Evolutionary conservation across 1,140 invertebrate genomes (phyloP), one percentile per base, ranked within the genome.

Genomic region (Choristoneura fumiferana): DNA sequence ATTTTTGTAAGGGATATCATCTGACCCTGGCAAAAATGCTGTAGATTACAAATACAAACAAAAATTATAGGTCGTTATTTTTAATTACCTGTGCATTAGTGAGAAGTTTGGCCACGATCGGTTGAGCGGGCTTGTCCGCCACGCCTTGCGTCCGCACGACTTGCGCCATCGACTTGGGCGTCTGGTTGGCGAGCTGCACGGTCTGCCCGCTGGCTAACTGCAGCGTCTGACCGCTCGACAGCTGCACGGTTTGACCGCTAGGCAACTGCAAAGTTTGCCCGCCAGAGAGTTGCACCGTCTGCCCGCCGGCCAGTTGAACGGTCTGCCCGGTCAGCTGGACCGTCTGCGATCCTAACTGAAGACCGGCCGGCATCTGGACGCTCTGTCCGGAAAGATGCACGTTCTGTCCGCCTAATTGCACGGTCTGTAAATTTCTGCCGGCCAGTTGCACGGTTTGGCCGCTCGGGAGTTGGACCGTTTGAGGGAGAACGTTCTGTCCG

Each of bases 1-100:
- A n/a, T n/a, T n/a, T n/a, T n/a, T n/a, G n/a, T n/a, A n/a, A 86
- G 62, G 0, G 83, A 86, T 34, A 86, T 75, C 84, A 84, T 84
- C 54, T 87, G 84, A 29, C 76, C 75, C 84, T 87, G 62, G n/a
- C n/a, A n/a, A n/a, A n/a, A n/a, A n/a, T n/a, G n/a, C 8, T 58
- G 36, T 33, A 55, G 57, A 29, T 38, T 38, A 49, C 33, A 38
- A 9, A 5, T 9, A 13, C 45, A 61, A n/a, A 37, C 35, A 52
- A 54, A n/a, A n/a, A n/a, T n/a, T n/a, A n/a, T n/a, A n/a, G n/a
- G n/a, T n/a, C n/a, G n/a, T n/a, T n/a, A n/a, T n/a, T n/a, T n/a
- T n/a, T n/a, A 62, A 60, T 74, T 60, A 87, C 85, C 73, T 88
- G 85, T 37, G 85, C 81, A 71, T 83, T 87, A 10, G 82, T 88